Evolutionary conservation across 2,888 invertebrate species (phyloP).

Genomic region (Chrysodeixis includens): DNA sequence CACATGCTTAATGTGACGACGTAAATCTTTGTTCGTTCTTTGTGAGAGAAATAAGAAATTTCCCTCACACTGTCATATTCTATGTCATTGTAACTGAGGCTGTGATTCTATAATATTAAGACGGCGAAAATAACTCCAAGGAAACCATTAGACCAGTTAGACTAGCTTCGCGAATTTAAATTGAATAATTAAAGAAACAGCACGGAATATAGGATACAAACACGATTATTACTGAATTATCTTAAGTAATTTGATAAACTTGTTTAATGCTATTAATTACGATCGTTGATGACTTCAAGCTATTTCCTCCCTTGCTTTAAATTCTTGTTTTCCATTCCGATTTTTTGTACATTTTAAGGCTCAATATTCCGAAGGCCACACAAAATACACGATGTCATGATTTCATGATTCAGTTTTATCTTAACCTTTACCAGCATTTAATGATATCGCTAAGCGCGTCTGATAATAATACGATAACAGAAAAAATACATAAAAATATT

Average conservation of each 20-base stretch:
- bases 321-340: neutral
- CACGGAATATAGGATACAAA: neutral
- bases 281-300: no score
- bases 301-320: neutral
- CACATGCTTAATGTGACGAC: neutral
- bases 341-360: neutral
- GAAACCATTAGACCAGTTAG: conserved; percentile 4
- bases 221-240: neutral
- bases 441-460: neutral
- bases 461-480: neutral
- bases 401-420: neutral
- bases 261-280: no score
- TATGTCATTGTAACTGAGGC: neutral
- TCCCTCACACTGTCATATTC: neutral
- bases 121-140: neutral
- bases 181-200: neutral
- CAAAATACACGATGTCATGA: neutral
- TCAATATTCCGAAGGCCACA: no score
- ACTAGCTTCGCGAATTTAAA: neutral
- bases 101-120: neutral
- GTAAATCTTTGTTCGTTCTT: neutral
- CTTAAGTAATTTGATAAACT: no score
- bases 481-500: neutral
- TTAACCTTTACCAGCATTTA: neutral
- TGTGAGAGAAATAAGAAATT: neutral